These are phyloP conservation scores for Drosophila vallismaia DNA, from an alignment of 2,888 invertebrate species.

Conservation along the genomic window DNA sequence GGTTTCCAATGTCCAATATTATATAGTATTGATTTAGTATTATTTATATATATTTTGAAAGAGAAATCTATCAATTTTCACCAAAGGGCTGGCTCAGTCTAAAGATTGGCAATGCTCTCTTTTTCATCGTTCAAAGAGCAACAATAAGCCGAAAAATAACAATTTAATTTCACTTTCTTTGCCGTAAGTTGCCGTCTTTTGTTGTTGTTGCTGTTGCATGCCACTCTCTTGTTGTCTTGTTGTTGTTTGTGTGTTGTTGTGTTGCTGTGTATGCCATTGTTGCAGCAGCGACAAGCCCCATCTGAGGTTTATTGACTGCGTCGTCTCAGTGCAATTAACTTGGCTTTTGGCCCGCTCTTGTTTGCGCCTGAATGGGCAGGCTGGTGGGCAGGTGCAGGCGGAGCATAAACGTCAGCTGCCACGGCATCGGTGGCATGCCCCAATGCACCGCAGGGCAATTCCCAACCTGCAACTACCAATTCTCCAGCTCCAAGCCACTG, in stretches of 20 bases:
- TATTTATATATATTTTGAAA: background rate
- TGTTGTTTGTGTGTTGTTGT: slow-evolving; percentile 10
- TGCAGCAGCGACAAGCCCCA: slow-evolving; percentile 47
- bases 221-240: background rate
- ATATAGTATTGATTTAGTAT: too few species aligned
- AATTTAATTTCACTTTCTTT: slow-evolving; percentile 77
- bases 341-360: slow-evolving; percentile 30
- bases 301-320: slow-evolving; percentile 70
- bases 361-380: slow-evolving; percentile 55
- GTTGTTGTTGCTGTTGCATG: slow-evolving; percentile 25
- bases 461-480: background rate
- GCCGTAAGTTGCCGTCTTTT: slow-evolving; percentile 41
- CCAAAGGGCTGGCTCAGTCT: slow-evolving; percentile 6
- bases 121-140: slow-evolving; percentile 19
- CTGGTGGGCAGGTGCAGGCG: slow-evolving; percentile 20
- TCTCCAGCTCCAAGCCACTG: background rate
- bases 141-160: slow-evolving; percentile 43
- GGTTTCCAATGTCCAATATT: background rate
- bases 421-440: slow-evolving; percentile 35
- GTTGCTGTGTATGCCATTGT: slow-evolving; percentile 44
- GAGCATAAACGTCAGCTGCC: slow-evolving; percentile 35
- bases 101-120: slow-evolving; percentile 40
- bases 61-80: background rate
- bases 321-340: slow-evolving; percentile 65
- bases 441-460: slow-evolving; percentile 44